Evolutionary conservation across 2,888 invertebrate species (phyloP).

Genomic region (Hydrotaea cyrtoneurina): DNA sequence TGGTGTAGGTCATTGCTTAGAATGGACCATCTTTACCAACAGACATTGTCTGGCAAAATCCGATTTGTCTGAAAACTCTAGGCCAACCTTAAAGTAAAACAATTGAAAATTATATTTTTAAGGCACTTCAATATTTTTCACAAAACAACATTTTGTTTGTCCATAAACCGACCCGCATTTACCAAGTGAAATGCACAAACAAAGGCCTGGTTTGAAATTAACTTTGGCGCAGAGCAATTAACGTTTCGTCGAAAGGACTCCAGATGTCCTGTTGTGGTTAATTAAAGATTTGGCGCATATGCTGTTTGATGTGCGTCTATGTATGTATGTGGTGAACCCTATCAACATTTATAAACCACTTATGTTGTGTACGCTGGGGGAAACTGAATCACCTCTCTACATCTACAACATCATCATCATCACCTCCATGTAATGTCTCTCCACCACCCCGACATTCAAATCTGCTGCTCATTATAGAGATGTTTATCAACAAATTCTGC

Average conservation of each 20-base stretch:
- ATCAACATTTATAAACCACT: constrained; percentile 55
- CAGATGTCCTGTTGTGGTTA: constrained; percentile 65
- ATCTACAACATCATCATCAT: neutral
- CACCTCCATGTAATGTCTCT: constrained; percentile 15
- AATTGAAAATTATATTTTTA: neutral
- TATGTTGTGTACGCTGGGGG: constrained; percentile 23
- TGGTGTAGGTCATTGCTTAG: too few relatives aligned
- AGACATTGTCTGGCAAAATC: too few relatives aligned
- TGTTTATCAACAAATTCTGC: constrained; percentile 74
- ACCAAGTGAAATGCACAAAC: neutral
- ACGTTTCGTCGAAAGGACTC: constrained; percentile 18
- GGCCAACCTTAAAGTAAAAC: too few relatives aligned
- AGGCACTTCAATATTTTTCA: constrained; percentile 36
- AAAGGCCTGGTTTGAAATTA: neutral
- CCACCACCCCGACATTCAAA: constrained; percentile 58
- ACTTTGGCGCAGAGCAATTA: constrained; percentile 13
- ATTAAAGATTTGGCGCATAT: constrained; percentile 62
- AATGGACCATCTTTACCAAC: too few relatives aligned
- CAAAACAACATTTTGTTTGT: neutral
- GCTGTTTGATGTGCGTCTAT: constrained; percentile 21
- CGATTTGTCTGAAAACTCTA: too few relatives aligned
- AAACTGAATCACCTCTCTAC: neutral
- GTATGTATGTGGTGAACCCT: neutral
- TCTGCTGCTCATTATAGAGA: constrained; percentile 75
- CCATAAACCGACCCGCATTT: constrained; percentile 50